These are phyloP conservation scores for Alosa sapidissima DNA, from an alignment of 2,797 vertebrate species.

Conservation along the genomic window DNA sequence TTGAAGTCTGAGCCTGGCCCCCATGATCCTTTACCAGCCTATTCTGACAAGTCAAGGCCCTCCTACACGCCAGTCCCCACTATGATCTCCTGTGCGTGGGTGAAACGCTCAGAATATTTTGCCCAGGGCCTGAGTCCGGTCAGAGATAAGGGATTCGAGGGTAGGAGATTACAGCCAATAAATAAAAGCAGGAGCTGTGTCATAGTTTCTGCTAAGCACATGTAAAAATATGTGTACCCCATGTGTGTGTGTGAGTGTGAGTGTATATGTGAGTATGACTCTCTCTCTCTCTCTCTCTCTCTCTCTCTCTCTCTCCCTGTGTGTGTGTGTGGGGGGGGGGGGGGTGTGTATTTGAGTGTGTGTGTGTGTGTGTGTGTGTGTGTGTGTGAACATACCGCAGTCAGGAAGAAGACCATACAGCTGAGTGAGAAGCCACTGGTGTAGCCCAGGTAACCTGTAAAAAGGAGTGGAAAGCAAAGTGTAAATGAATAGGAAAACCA, in stretches of 20 bases:
- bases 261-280: not conserved
- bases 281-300: not conserved
- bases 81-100: not conserved
- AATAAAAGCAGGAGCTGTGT: not conserved
- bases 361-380: no score
- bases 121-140: not conserved
- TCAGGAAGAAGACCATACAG: constrained; percentile 98
- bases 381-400: constrained; percentile 79
- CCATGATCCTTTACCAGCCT: not conserved
- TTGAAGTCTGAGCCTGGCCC: not conserved
- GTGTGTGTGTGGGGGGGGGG: constrained; percentile 7
- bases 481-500: not conserved
- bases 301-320: not conserved
- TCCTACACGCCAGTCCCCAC: not conserved
- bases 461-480: constrained; percentile 30
- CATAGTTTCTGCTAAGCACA: not conserved
- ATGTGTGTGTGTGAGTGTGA: not conserved
- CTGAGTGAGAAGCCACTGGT: constrained; percentile 96
- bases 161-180: not conserved
- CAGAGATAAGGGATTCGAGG: not conserved
- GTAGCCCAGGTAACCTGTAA: constrained; percentile 93
- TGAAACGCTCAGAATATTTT: not conserved
- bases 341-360: not conserved
- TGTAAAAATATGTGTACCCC: not conserved
- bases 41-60: not conserved